Evolutionary conservation across 2,888 invertebrate genomes (phyloP).

Genomic region (Osmoderma eremita): DNA sequence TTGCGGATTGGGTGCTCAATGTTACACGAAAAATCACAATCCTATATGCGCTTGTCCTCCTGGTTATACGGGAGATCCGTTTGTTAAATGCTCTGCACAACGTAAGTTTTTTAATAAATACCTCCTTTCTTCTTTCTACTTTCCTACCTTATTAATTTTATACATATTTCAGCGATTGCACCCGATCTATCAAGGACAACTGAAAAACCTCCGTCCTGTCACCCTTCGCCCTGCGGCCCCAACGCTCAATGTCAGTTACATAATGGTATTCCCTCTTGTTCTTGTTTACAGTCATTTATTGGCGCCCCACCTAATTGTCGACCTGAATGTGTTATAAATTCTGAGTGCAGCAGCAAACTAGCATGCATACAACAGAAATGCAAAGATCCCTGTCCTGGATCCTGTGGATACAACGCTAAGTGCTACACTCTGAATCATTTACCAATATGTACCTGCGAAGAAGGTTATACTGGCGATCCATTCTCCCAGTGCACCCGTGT

Average conservation of each 20-base stretch:
- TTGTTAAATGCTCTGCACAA: constrained; percentile 76
- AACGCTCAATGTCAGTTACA: constrained; percentile 83
- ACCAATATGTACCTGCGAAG: constrained; percentile 82
- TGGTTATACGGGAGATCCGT: constrained; percentile 89
- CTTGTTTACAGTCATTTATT: constrained; percentile 79
- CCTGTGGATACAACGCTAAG: constrained; percentile 82
- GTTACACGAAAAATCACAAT: constrained; percentile 84
- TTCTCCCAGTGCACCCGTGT: constrained; percentile 76
- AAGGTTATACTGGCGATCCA: constrained; percentile 83
- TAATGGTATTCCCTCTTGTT: constrained; percentile 79
- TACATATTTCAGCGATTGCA: constrained; percentile 50
- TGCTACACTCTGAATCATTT: constrained; percentile 83
- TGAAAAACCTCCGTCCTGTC: constrained; percentile 78
- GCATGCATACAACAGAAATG: constrained; percentile 84
- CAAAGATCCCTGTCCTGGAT: constrained; percentile 84
- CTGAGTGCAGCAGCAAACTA: constrained; percentile 80
- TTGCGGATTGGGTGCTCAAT: constrained; percentile 86
- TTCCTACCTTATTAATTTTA: constrained; percentile 41
- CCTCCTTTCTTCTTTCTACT: constrained; percentile 39
- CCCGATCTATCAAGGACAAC: constrained; percentile 62
- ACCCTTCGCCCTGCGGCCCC: constrained; percentile 86
- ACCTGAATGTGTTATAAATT: constrained; percentile 82
- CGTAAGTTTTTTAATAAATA: constrained; percentile 67
- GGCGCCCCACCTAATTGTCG: constrained; percentile 84
- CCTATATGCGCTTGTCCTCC: constrained; percentile 88